Evolutionary conservation across 2,797 vertebrate genomes (phyloP).

Genomic region (Dallia pectoralis): DNA sequence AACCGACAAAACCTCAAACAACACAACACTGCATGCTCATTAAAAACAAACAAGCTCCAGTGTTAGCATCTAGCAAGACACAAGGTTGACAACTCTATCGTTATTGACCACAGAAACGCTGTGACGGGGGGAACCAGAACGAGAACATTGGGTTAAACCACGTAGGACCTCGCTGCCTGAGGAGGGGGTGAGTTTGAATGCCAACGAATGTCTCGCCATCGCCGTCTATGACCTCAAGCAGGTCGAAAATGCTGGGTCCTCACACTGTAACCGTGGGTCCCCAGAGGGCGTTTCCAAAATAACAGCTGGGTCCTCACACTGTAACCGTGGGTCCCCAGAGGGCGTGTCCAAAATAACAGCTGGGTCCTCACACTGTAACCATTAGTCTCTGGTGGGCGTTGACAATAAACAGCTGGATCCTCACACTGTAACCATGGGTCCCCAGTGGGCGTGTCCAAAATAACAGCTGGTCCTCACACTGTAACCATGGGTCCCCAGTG

Average conservation of each 20-base stretch:
- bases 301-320: constrained; percentile 11
- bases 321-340: constrained; percentile 25
- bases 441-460: too few species aligned
- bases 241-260: constrained; percentile 14
- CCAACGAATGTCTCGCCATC: constrained; percentile 6
- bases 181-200: constrained; percentile 9
- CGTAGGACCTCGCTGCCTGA: not conserved
- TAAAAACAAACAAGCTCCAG: not conserved
- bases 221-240: constrained; percentile 22
- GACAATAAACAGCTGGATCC: too few species aligned
- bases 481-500: constrained; percentile 25
- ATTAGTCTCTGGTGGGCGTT: constrained; percentile 35
- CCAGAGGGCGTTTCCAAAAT: constrained; percentile 37
- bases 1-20: not conserved
- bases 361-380: constrained; percentile 16
- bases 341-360: constrained; percentile 40
- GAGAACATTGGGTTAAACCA: not conserved
- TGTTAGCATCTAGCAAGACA: not conserved
- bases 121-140: too few species aligned
- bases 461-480: constrained; percentile 11
- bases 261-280: constrained; percentile 18
- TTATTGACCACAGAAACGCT: not conserved
- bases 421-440: too few species aligned
- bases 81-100: not conserved
- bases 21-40: not conserved